Evolutionary conservation across 2,888 invertebrate genomes (phyloP).

Genomic region (Noctua janthe): DNA sequence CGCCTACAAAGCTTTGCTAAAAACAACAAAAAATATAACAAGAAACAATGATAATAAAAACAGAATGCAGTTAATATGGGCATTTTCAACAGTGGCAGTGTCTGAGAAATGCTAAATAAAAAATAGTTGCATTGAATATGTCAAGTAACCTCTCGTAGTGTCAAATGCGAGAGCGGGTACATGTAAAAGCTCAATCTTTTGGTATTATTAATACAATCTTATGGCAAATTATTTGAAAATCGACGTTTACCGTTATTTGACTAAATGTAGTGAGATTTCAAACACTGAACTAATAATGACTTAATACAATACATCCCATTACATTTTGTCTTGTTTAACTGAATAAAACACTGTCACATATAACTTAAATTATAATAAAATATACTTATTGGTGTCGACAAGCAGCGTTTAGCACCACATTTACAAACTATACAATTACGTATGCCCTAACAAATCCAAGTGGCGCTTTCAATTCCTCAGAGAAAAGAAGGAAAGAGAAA

Average conservation of each 20-base stretch:
- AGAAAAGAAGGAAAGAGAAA: constrained; percentile 70
- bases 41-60: constrained; percentile 84
- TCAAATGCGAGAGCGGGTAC: constrained; percentile 22
- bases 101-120: constrained; percentile 70
- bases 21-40: constrained; percentile 82
- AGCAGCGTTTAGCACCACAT: constrained; percentile 85
- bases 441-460: constrained; percentile 79
- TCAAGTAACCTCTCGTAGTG: constrained; percentile 31
- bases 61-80: constrained; percentile 74
- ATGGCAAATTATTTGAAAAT: constrained; percentile 66
- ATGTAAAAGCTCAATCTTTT: constrained; percentile 61
- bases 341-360: constrained; percentile 80
- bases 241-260: constrained; percentile 52
- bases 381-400: constrained; percentile 81
- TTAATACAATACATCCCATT: constrained; percentile 69
- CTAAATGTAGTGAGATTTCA: constrained; percentile 72
- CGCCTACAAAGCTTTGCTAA: constrained; percentile 84
- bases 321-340: constrained; percentile 71
- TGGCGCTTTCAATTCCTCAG: constrained; percentile 75
- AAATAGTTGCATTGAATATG: constrained; percentile 57
- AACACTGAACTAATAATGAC: constrained; percentile 67
- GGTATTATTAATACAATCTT: constrained; percentile 62
- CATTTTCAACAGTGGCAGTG: constrained; percentile 80
- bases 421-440: constrained; percentile 81
- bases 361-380: constrained; percentile 84